Evolutionary conservation across 2,888 invertebrate genomes (phyloP).

Genomic region (Salticus scenicus): DNA sequence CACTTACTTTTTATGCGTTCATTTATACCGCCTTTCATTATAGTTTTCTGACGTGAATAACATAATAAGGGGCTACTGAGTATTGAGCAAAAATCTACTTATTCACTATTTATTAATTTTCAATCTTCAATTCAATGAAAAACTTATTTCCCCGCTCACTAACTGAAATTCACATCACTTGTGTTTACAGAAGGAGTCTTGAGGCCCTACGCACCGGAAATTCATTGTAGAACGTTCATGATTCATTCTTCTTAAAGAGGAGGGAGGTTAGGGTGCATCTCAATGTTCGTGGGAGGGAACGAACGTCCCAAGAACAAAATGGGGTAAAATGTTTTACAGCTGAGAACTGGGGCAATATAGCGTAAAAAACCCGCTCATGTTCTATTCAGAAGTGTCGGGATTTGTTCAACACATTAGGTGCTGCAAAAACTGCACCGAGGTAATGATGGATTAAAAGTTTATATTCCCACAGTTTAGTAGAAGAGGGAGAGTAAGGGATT

Average conservation of each 20-base stretch:
- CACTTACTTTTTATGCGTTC: too few relatives aligned
- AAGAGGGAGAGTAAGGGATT: not conserved
- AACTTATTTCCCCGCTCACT: not conserved
- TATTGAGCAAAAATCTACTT: too few relatives aligned
- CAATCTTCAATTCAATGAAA: not conserved
- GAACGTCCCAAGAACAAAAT: conserved; percentile 46
- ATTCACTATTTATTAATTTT: not conserved
- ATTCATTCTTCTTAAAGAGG: conserved; percentile 31
- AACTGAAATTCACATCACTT: not conserved
- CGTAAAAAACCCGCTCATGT: not conserved
- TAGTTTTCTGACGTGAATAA: too few relatives aligned
- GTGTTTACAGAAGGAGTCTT: conserved; percentile 41
- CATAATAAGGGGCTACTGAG: too few relatives aligned
- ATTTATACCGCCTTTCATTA: too few relatives aligned
- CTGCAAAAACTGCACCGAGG: not conserved
- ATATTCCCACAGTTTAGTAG: not conserved
- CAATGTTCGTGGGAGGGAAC: conserved; percentile 35
- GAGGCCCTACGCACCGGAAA: conserved; percentile 37
- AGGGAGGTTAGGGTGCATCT: conserved; percentile 8
- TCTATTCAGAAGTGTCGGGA: not conserved
- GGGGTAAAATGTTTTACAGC: conserved; percentile 32
- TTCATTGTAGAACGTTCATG: conserved; percentile 23
- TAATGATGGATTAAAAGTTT: conserved; percentile 6
- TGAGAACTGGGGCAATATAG: conserved; percentile 49
- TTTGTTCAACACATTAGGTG: not conserved